Base-by-base conservation (phyloP, 2,888 invertebrate genomes). In the Zelleria hepariella region DNA sequence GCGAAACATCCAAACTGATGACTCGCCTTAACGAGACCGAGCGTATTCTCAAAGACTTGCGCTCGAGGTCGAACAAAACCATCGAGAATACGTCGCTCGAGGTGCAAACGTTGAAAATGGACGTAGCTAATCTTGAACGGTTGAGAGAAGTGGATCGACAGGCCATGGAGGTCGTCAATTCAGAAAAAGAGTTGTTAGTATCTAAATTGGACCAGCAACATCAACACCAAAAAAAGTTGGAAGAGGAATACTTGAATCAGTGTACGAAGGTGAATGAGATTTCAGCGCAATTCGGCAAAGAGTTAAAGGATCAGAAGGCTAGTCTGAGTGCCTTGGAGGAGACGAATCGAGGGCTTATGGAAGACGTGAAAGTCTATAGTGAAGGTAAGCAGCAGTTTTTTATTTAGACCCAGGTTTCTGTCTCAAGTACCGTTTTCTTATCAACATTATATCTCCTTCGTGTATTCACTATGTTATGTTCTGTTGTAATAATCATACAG, bases 121-220 rank as follows among this genome's bases (percentile, higher is more conserved):
- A 52, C 8, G 20, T 52, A n/a, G 47, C 26, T 15, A 24, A 5
- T 21, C 5, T 58, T 15, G 53, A 52, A 53, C 18, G 32, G 32
- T 5, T 25, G 5, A 26, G 15, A 51, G 67, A 73, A n/a, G 62
- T 61, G 20, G 70, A 72, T 56, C 62, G 60, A 58, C 65, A 71
- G 61, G 61, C 67, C 10, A 68, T 77, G 47, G 65, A 72, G 49
- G 67, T 66, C 5, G 62, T 77, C 52, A 68, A 73, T 63, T 70
- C 69, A 61, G 77, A 79, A 66, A 53, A 27, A 53, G 24, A 59
- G 55, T 18, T 25, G 25, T 26, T 54, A 26, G 54, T 26, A n/a
- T 18, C 23, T 10, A 57, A 57, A 8, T 48, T 21, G 23, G 25
- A 53, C 5, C 10, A 26, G 8, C 26, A 53, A 53, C 23, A 18